Percentiles rank a stretch among this genome's conserved stretches.
These are phyloP conservation scores for Pachypsylla venusta DNA, from an alignment of 1,140 invertebrate genomes.

Conservation along the genomic window DNA sequence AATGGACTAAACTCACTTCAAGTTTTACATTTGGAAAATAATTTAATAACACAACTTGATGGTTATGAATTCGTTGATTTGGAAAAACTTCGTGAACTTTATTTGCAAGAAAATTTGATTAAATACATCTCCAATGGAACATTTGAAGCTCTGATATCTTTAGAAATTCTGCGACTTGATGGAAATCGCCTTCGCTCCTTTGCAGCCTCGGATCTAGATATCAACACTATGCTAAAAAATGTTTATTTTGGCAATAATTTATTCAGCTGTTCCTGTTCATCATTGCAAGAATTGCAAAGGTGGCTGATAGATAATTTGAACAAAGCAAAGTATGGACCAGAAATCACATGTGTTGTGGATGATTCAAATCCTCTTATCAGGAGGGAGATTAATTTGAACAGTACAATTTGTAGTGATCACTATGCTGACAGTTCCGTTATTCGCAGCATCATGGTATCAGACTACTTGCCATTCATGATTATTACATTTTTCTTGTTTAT, in stretches of 20 bases:
- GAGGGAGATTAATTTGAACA: slow-evolving; percentile 62
- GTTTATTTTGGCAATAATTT: slow-evolving; percentile 62
- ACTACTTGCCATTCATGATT: slow-evolving; percentile 70
- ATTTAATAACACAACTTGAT: slow-evolving; percentile 57
- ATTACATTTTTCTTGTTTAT: slow-evolving; percentile 49
- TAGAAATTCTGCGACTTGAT: slow-evolving; percentile 66
- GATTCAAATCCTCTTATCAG: slow-evolving; percentile 48
- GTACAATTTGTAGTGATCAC: slow-evolving; percentile 65
- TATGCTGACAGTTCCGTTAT: slow-evolving; percentile 66
- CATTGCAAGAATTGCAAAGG: slow-evolving; percentile 64
- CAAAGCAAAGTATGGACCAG: slow-evolving; percentile 57
- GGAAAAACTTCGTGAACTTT: slow-evolving; percentile 60
- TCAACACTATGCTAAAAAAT: slow-evolving; percentile 51
- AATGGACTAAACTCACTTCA: slow-evolving; percentile 69
- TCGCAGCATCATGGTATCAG: slow-evolving; percentile 63
- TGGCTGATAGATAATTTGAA: slow-evolving; percentile 68
- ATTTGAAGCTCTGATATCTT: slow-evolving; percentile 53
- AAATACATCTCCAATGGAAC: slow-evolving; percentile 63
- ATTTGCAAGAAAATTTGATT: slow-evolving; percentile 74
- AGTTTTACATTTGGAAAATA: slow-evolving; percentile 71
- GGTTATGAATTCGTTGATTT: slow-evolving; percentile 84
- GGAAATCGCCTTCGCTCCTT: slow-evolving; percentile 68
- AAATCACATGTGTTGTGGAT: slow-evolving; percentile 64
- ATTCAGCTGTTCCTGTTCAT: slow-evolving; percentile 82
- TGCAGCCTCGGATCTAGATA: slow-evolving; percentile 65